Evolutionary conservation across 2,797 vertebrate genomes (phyloP), one percentile per base, ranked within the genome.

Genomic region (Darevskia nairensis): DNA sequence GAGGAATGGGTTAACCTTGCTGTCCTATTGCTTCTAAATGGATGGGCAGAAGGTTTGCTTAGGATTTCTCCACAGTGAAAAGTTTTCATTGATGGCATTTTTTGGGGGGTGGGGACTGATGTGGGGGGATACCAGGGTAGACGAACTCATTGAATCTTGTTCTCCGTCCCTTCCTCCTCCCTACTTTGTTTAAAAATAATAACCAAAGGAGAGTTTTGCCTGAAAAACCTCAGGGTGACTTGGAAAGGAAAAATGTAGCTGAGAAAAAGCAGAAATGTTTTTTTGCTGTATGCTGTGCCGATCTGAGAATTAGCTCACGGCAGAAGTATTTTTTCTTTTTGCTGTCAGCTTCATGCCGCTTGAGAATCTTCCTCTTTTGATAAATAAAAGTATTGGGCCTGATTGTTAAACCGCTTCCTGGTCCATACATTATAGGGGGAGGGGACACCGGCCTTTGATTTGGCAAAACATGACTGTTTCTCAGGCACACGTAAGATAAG

Each of bases 191-290:
- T 6, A 17, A 72, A 80, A 71, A 77, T 46, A 55, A 64, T 32
- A 87, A 35, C 71, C 25, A 78, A 72, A 88, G 64, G 75, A 32
- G 8, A 23, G 39, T 61, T 89, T 89, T 89, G 69, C 59, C 89
- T 77, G 11, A 50, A 82, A 91, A 89, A 77, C 29, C 10, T 55
- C 25, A 0, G 59, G 79, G 71, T 79, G 89, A 86, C 80, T 91
- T 93, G 91, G 80, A 41, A 27, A 10, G 23, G 78, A n/a, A 91
- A 90, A 89, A 90, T 80, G 77, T 76, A 84, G 72, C 84, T n/a
- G 95, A 96, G 92, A 91, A 93, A 94, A 96, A 96, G 91, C 95
- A 96, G 93, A 93, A 94, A 90, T 88, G 88, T 94, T 89, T 4
- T 55, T 55, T 92, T 94, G 93, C 92, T 93, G 90, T 94, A 89